These are phyloP conservation scores for Cataglyphis altisquamis DNA, from an alignment of 2,888 invertebrate species.

Conservation along the genomic window DNA sequence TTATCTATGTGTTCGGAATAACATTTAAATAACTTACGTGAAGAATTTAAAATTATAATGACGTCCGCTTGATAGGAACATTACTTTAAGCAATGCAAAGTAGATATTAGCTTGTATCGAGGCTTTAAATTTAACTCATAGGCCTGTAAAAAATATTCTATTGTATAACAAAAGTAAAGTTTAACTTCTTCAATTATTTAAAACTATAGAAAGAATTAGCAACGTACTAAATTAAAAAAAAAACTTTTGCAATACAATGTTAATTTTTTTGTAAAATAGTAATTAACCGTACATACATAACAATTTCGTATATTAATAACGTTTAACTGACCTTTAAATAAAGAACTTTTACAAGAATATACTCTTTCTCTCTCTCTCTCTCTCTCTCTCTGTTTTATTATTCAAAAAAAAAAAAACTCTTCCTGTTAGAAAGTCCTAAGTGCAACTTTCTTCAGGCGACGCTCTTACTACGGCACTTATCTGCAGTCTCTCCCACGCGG, in stretches of 20 bases:
- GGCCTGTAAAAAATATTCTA: background rate
- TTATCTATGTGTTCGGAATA: slow-evolving; percentile 40
- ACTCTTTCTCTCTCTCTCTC: too few species aligned
- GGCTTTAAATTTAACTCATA: slow-evolving; percentile 17
- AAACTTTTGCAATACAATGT: background rate
- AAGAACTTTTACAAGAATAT: background rate
- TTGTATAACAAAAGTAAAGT: background rate
- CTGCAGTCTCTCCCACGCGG: slow-evolving; percentile 77
- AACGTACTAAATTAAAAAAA: background rate
- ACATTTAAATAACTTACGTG: slow-evolving; percentile 39
- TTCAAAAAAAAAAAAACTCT: background rate
- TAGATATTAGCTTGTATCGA: slow-evolving; percentile 23
- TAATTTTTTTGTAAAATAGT: background rate
- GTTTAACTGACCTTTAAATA: slow-evolving; percentile 10
- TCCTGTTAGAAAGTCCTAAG: slow-evolving; percentile 51
- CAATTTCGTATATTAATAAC: background rate
- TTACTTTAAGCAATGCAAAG: slow-evolving; percentile 40
- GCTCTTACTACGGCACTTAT: slow-evolving; percentile 74
- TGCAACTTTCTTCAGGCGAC: slow-evolving; percentile 56
- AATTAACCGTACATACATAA: background rate
- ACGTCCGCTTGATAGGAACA: slow-evolving; percentile 7
- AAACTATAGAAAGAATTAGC: background rate
- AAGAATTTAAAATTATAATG: slow-evolving; percentile 46
- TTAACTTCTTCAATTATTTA: slow-evolving; percentile 24
- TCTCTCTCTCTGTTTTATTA: background rate